Evolutionary conservation across 1,140 invertebrate genomes (phyloP).

Genomic region (Bilobella aurantiaca): DNA sequence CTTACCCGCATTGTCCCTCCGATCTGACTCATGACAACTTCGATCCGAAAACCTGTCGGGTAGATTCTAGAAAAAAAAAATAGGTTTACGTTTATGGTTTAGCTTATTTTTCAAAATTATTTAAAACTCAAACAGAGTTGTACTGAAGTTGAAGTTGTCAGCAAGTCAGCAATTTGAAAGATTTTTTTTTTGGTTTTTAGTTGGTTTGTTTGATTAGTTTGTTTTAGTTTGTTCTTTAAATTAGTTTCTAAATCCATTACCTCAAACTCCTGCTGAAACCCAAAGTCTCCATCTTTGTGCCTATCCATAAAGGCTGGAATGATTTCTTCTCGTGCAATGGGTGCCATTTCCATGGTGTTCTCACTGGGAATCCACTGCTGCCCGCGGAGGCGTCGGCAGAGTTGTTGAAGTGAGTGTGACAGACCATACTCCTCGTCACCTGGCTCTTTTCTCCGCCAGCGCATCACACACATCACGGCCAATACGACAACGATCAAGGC

Average conservation of each 20-base stretch:
- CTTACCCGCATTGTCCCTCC: constrained; percentile 74
- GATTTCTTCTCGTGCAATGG: constrained; percentile 59
- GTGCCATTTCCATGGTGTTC: constrained; percentile 67
- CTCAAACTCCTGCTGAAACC: constrained; percentile 76
- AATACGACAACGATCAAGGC: constrained; percentile 54
- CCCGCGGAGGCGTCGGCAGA: constrained; percentile 49
- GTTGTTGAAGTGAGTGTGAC: constrained; percentile 40
- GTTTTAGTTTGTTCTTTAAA: no score
- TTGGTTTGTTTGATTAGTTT: no score
- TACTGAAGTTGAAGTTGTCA: no score
- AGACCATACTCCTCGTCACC: constrained; percentile 64
- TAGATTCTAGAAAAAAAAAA: constrained; percentile 44
- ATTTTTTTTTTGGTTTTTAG: no score
- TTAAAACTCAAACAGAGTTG: no score
- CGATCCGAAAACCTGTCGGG: constrained; percentile 77
- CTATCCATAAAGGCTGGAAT: constrained; percentile 62
- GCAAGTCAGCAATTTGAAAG: no score
- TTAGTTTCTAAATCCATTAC: constrained; percentile 30
- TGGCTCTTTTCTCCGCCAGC: constrained; percentile 57
- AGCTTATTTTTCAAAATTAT: constrained; percentile 16
- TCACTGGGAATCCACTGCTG: constrained; percentile 53
- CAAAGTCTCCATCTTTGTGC: constrained; percentile 74
- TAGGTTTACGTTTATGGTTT: background rate
- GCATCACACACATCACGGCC: constrained; percentile 57
- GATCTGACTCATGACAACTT: constrained; percentile 72